A percentile compares a stretch with the other conserved stretches of the same genome.
These are phyloP conservation scores for Bemisia tabaci DNA, from an alignment of 1,140 invertebrate genomes.

Conservation along the genomic window DNA sequence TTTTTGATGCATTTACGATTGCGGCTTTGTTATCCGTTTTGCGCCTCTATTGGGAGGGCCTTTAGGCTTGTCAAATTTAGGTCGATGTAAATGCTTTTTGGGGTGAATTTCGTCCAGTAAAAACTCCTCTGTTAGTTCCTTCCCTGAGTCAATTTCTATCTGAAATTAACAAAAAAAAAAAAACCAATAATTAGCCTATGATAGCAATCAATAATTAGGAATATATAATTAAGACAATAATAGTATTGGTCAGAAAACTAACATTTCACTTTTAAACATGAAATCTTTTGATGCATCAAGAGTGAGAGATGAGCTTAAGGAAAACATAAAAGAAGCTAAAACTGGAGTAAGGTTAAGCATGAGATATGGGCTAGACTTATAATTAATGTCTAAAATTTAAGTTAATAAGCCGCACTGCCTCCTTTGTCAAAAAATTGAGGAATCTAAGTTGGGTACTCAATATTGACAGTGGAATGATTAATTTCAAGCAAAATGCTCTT, in stretches of 20 bases:
- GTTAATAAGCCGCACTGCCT: too few species aligned
- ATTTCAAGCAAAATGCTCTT: too few species aligned
- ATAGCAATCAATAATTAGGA: conserved; percentile 9
- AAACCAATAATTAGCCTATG: conserved; percentile 10
- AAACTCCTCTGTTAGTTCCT: conserved; percentile 77
- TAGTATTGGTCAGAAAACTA: too few species aligned
- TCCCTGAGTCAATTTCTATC: conserved; percentile 83
- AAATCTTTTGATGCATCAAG: too few species aligned
- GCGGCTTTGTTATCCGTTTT: conserved; percentile 69
- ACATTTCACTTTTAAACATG: neutral
- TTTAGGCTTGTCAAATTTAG: conserved; percentile 90
- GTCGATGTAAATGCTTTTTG: conserved; percentile 73
- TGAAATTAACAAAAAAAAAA: conserved; percentile 34
- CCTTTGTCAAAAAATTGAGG: too few species aligned
- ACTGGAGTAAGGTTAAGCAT: too few species aligned
- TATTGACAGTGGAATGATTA: too few species aligned
- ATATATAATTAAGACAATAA: conserved; percentile 11
- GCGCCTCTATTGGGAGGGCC: conserved; percentile 83
- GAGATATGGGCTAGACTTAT: too few species aligned
- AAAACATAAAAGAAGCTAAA: too few species aligned
- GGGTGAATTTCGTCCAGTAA: conserved; percentile 90
- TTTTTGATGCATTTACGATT: conserved; percentile 23
- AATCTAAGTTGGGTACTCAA: too few species aligned
- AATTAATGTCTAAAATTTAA: too few species aligned
- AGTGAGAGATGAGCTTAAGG: too few species aligned